phyloP scores from a whole-genome alignment of 1,140 invertebrate species.

The Chymomyza costata region DNA sequence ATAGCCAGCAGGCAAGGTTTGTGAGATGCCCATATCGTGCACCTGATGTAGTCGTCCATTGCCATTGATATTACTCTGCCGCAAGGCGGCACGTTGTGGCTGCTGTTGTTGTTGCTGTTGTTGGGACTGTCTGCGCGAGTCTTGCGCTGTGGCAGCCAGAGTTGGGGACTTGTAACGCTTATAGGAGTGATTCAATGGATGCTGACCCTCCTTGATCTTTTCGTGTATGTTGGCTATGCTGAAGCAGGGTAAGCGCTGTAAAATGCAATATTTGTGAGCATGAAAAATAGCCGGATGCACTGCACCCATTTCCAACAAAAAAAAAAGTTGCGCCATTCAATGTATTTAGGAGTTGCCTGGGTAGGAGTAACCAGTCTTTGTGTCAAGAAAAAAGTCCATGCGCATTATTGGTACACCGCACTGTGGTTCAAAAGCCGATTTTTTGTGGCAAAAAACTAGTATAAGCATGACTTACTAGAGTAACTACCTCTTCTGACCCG shows the following conservation, averaged over 20 bases:
- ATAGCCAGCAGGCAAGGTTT: slow-evolving; percentile 43
- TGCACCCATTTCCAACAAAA: too few relatives aligned
- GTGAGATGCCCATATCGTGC: slow-evolving; percentile 29
- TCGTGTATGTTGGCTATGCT: slow-evolving; percentile 50
- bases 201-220: slow-evolving; percentile 50
- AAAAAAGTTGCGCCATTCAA: too few relatives aligned
- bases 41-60: slow-evolving; percentile 44
- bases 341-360: too few relatives aligned
- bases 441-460: too few relatives aligned
- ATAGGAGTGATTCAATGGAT: slow-evolving; percentile 47
- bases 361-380: too few relatives aligned
- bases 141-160: background rate
- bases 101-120: slow-evolving; percentile 13
- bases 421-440: too few relatives aligned
- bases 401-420: too few relatives aligned
- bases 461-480: too few relatives aligned
- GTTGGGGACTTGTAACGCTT: slow-evolving; percentile 47
- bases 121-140: background rate
- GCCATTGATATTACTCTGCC: slow-evolving; percentile 3
- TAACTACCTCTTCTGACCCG: too few relatives aligned
- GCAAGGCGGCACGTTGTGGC: slow-evolving; percentile 7
- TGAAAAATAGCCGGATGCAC: too few relatives aligned
- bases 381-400: too few relatives aligned
- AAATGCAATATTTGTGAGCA: background rate
- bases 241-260: slow-evolving; percentile 63